Conservation (phyloP, 2,888 invertebrate species). For the Mesorhabditis sp. region DNA sequence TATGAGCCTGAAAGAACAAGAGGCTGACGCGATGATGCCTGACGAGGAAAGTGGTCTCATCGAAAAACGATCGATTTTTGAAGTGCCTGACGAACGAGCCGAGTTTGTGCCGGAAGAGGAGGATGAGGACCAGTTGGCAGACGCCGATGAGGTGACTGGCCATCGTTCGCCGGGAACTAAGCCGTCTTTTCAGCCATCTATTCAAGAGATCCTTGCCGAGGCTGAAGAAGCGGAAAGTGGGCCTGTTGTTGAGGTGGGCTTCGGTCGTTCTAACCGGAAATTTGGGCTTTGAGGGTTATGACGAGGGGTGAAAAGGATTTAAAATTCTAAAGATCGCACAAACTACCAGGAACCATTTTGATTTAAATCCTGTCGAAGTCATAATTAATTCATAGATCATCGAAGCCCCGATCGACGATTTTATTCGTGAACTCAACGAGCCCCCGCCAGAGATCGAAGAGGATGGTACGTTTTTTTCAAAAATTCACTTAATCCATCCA, state of each 20-base stretch:
- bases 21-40: background rate
- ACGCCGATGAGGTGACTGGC: slow-evolving; percentile 8
- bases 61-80: background rate
- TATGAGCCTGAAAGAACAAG: slow-evolving; percentile 20
- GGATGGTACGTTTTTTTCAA: slow-evolving; percentile 9
- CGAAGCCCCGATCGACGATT: slow-evolving; percentile 8
- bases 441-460: slow-evolving; percentile 13
- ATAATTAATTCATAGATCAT: background rate
- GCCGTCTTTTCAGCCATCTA: too few relatives aligned
- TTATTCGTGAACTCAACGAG: slow-evolving; percentile 14
- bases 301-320: too few relatives aligned
- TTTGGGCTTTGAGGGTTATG: too few relatives aligned
- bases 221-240: too few relatives aligned
- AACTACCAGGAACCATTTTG: background rate
- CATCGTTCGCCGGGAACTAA: background rate
- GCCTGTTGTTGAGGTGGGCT: too few relatives aligned
- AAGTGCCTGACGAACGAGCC: background rate
- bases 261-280: too few relatives aligned
- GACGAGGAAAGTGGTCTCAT: background rate
- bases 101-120: background rate
- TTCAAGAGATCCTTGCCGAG: too few relatives aligned
- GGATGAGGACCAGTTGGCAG: background rate
- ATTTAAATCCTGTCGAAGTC: background rate
- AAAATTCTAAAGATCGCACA: too few relatives aligned
- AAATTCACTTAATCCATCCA: background rate